A percentile compares a stretch with the other conserved stretches of the same genome.
These are phyloP conservation scores for Mycetomoellerius zeteki DNA, from an alignment of 1,140 invertebrate genomes.

Conservation along the genomic window DNA sequence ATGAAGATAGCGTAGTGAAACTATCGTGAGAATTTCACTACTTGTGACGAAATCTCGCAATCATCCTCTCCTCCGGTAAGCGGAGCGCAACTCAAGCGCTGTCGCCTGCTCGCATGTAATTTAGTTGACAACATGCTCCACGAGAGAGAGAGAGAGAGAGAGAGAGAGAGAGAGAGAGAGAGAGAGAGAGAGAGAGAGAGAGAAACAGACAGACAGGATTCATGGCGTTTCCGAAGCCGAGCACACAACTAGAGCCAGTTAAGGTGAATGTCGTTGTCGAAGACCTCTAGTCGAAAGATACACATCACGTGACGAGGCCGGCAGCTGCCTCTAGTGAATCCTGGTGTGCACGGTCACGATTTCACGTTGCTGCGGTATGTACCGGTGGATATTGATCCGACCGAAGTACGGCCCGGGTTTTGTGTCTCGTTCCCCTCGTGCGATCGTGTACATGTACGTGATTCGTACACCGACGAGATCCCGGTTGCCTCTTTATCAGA, in stretches of 20 bases:
- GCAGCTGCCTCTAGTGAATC: constrained; percentile 32
- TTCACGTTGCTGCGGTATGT: constrained; percentile 26
- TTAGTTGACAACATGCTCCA: constrained; percentile 29
- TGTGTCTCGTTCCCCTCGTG: constrained; percentile 9
- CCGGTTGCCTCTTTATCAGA: constrained; percentile 47
- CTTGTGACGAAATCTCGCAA: constrained; percentile 44
- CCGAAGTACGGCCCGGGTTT: constrained; percentile 49
- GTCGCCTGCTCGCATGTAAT: constrained; percentile 38
- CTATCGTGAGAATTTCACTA: neutral
- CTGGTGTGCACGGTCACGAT: constrained; percentile 65
- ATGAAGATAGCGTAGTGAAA: constrained; percentile 3
- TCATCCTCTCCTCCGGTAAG: constrained; percentile 24
- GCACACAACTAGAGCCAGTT: constrained; percentile 12
- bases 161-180: neutral
- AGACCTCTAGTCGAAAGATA: constrained; percentile 68
- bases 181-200: no score
- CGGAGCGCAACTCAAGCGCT: constrained; percentile 2
- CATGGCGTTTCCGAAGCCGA: constrained; percentile 11
- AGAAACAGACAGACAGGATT: neutral
- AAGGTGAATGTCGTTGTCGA: constrained; percentile 66
- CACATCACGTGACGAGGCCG: constrained; percentile 36
- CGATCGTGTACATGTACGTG: constrained; percentile 31
- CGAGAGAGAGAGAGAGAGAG: neutral
- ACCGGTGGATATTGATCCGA: constrained; percentile 69
- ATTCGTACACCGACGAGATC: constrained; percentile 51